phyloP scores from a whole-genome alignment of 2,113 vertebrate genomes.

The Forbesichthys papilliferus region DNA sequence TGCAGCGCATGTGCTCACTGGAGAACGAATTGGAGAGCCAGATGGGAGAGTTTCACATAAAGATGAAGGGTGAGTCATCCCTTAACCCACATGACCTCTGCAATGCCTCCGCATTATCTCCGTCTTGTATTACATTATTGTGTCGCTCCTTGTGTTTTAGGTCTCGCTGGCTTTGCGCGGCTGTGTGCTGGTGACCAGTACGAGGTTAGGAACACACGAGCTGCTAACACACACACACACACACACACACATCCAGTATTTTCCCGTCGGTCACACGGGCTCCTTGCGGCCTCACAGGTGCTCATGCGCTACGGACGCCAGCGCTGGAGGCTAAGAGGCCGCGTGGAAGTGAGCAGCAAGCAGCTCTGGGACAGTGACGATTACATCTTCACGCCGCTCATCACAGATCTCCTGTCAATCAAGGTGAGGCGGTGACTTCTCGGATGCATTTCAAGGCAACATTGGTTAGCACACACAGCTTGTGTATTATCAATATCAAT shows the following conservation, averaged over 20 bases:
- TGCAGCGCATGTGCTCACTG: constrained; percentile 94
- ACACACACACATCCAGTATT: not conserved
- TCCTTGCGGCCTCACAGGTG: constrained; percentile 76
- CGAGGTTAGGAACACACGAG: constrained; percentile 80
- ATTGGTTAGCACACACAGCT: too few relatives aligned
- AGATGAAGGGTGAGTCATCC: constrained; percentile 92
- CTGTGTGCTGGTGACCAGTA: constrained; percentile 98
- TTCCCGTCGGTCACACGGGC: not conserved
- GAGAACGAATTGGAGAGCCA: constrained; percentile 95
- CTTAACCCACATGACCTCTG: constrained; percentile 14
- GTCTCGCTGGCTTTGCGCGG: constrained; percentile 93
- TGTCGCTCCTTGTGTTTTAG: constrained; percentile 64
- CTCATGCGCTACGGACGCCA: constrained; percentile 96
- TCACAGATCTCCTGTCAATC: constrained; percentile 96
- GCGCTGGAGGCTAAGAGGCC: constrained; percentile 93
- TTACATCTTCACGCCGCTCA: constrained; percentile 91
- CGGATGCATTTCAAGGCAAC: not conserved
- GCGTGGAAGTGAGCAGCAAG: constrained; percentile 93
- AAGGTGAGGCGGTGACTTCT: constrained; percentile 79
- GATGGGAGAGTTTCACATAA: constrained; percentile 95
- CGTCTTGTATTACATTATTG: constrained; percentile 12
- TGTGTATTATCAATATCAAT: too few relatives aligned
- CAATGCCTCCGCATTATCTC: not conserved
- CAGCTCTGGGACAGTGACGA: constrained; percentile 99
- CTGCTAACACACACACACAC: not conserved